phyloP scores from a whole-genome alignment of 2,888 invertebrate species.

The Acleris cristana region DNA sequence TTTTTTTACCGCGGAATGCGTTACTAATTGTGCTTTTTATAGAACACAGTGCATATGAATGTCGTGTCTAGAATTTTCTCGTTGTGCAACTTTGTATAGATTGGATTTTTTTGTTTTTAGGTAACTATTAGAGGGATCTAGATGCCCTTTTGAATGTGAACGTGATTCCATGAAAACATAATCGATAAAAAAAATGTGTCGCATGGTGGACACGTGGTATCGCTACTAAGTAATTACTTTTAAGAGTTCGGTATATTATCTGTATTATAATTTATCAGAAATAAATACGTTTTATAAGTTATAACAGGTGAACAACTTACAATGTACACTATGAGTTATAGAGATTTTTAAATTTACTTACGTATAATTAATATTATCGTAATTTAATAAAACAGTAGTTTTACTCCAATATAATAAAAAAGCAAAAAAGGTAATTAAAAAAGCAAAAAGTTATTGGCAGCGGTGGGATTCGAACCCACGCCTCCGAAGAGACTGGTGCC shows the following conservation, averaged over 20 bases:
- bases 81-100: conserved; percentile 28
- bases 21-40: conserved; percentile 49
- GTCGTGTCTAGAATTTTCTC: conserved; percentile 55
- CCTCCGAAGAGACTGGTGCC: conserved; percentile 95
- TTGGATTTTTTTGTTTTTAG: conserved; percentile 37
- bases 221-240: conserved; percentile 5
- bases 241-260: too few species aligned
- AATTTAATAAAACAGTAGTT: too few species aligned
- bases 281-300: not conserved
- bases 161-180: not conserved
- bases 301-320: conserved; percentile 48
- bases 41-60: conserved; percentile 55
- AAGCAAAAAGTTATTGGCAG: conserved; percentile 81
- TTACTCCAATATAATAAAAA: too few species aligned
- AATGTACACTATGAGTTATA: not conserved
- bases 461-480: conserved; percentile 95
- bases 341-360: too few species aligned
- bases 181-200: conserved; percentile 35
- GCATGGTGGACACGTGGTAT: conserved; percentile 35
- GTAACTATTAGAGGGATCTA: conserved; percentile 2
- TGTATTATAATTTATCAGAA: too few species aligned
- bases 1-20: conserved; percentile 56
- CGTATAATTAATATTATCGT: too few species aligned
- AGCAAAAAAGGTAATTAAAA: not conserved
- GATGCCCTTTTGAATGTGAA: not conserved